Evolutionary conservation across 2,113 vertebrate species (phyloP).

Genomic region (Archocentrus centrarchus): DNA sequence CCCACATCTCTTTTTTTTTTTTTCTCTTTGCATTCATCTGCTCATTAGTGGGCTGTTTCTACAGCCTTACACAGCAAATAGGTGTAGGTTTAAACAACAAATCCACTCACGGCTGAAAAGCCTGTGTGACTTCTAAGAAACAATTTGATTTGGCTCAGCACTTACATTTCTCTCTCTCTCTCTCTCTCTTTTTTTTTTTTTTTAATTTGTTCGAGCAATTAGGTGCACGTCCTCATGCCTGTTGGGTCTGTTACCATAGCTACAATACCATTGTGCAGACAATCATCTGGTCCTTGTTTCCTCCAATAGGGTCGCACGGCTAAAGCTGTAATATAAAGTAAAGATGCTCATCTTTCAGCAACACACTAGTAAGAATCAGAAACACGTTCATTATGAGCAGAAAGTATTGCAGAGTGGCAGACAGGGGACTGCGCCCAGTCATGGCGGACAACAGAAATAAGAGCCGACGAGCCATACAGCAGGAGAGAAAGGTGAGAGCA

Average conservation of each 20-base stretch:
- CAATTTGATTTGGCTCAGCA: neutral
- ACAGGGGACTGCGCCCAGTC: conserved; percentile 85
- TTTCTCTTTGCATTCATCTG: conserved; percentile 26
- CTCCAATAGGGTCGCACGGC: conserved; percentile 93
- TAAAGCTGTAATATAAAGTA: conserved; percentile 93
- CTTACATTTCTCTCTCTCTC: conserved; percentile 7
- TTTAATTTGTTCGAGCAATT: conserved; percentile 84
- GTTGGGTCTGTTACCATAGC: conserved; percentile 96
- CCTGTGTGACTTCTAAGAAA: neutral
- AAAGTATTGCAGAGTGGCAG: conserved; percentile 83
- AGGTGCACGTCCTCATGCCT: conserved; percentile 88
- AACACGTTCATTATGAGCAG: conserved; percentile 85
- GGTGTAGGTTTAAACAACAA: conserved; percentile 15
- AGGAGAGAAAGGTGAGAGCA: conserved; percentile 91
- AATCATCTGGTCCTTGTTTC: conserved; percentile 93
- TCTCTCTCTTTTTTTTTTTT: conserved; percentile 16
- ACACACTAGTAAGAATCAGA: conserved; percentile 89
- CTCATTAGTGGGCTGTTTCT: conserved; percentile 31
- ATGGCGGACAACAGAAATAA: conserved; percentile 87
- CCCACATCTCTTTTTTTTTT: conserved; percentile 24
- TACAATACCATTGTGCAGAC: conserved; percentile 91
- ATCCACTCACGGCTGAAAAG: conserved; percentile 9
- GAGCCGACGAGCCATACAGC: conserved; percentile 77
- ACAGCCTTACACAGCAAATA: conserved; percentile 37
- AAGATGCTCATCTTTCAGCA: conserved; percentile 93